A percentile compares a stretch with the other conserved stretches of the same genome.
These are phyloP conservation scores for Hemicrepidius hirtus DNA, from an alignment of 2,888 invertebrate species.

Conservation along the genomic window DNA sequence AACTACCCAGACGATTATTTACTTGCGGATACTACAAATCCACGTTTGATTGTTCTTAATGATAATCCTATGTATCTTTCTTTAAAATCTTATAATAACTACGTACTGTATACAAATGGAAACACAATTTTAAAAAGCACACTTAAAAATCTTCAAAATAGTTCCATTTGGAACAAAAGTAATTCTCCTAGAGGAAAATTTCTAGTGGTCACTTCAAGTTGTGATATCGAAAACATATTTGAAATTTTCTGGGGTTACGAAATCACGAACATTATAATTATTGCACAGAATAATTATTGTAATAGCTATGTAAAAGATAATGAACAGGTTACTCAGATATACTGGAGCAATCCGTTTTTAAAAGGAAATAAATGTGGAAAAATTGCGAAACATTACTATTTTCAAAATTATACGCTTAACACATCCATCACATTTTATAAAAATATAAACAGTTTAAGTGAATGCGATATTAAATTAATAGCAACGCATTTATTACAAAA, in stretches of 20 bases:
- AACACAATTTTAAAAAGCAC: not conserved
- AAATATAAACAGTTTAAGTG: no score
- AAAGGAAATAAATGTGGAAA: no score
- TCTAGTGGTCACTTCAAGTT: not conserved
- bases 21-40: not conserved
- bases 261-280: not conserved
- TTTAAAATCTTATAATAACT: not conserved
- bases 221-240: not conserved
- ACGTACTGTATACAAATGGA: not conserved
- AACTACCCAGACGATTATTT: not conserved
- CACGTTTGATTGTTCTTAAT: not conserved
- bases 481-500: no score
- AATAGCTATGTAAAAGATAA: no score
- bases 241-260: not conserved
- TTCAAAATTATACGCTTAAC: no score
- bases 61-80: not conserved
- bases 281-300: no score
- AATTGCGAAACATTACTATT: no score
- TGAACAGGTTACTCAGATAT: not conserved
- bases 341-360: no score
- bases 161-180: not conserved
- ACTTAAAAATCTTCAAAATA: not conserved
- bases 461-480: no score
- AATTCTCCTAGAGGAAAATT: slow-evolving; percentile 2
- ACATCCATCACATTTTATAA: no score